Percentiles rank a stretch among this genome's conserved stretches.
phyloP scores from a whole-genome alignment of 2,888 invertebrate species.

The Leistus spinibarbis region DNA sequence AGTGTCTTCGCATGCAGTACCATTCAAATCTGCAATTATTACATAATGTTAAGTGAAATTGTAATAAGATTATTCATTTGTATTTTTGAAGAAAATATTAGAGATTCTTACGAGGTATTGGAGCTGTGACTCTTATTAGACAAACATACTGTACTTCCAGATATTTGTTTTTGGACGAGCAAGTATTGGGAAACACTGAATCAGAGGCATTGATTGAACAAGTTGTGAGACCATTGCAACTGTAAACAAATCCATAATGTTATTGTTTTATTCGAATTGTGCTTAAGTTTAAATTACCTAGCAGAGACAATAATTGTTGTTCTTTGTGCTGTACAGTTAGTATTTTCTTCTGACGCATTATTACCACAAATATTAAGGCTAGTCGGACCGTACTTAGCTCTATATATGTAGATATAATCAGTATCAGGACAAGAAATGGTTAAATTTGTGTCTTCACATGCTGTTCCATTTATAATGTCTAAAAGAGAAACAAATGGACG shows the following conservation, averaged over 20 bases:
- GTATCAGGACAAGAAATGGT: neutral
- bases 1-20: constrained; percentile 3
- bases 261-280: neutral
- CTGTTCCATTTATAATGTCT: neutral
- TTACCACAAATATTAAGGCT: neutral
- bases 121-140: neutral
- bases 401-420: neutral
- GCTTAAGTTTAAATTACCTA: neutral
- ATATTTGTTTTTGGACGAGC: constrained; percentile 2
- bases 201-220: neutral
- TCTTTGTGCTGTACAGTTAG: neutral
- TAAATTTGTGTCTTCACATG: neutral
- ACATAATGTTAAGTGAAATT: neutral
- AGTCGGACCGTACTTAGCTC: neutral
- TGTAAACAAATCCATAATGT: neutral
- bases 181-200: neutral
- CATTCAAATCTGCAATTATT: neutral
- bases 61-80: neutral
- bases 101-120: neutral
- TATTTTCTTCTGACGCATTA: neutral
- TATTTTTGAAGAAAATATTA: neutral
- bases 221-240: neutral
- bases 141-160: constrained; percentile 12
- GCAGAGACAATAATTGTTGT: neutral
- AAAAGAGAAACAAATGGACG: too few relatives aligned